Conservation (phyloP, 2,797 vertebrate genomes). For the Acipenser oxyrinchus region DNA sequence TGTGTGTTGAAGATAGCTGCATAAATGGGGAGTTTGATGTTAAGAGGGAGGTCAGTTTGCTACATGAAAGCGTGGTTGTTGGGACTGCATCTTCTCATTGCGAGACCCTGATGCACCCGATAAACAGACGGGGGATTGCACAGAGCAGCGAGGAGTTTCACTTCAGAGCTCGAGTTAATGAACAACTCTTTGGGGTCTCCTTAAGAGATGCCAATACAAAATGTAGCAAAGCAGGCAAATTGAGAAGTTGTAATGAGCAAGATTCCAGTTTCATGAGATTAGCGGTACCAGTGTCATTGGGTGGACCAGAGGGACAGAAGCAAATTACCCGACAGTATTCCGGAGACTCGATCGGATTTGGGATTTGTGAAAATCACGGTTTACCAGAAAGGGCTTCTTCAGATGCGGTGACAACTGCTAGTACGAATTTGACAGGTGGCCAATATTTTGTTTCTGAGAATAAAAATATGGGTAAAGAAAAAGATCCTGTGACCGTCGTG, state of each 20-base stretch:
- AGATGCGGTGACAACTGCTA: slow-evolving; percentile 7
- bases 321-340: slow-evolving; percentile 44
- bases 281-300: slow-evolving; percentile 18
- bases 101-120: slow-evolving; percentile 23
- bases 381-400: slow-evolving; percentile 17
- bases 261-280: slow-evolving; percentile 18
- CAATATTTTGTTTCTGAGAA: slow-evolving; percentile 17
- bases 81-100: slow-evolving; percentile 12
- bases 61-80: slow-evolving; percentile 21
- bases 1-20: slow-evolving; percentile 55
- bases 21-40: slow-evolving; percentile 32
- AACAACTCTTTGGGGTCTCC: slow-evolving; percentile 44
- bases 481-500: slow-evolving; percentile 17
- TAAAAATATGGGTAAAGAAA: slow-evolving; percentile 19
- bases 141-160: slow-evolving; percentile 27
- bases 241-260: slow-evolving; percentile 22
- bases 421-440: slow-evolving; percentile 19
- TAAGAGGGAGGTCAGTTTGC: slow-evolving; percentile 21
- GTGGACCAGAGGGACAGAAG: slow-evolving; percentile 28
- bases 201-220: slow-evolving; percentile 34
- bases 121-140: slow-evolving; percentile 23
- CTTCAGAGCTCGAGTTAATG: slow-evolving; percentile 40
- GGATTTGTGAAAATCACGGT: slow-evolving; percentile 38
- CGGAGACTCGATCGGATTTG: slow-evolving; percentile 64
- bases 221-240: slow-evolving; percentile 26